phyloP scores from a whole-genome alignment of 2,888 invertebrate species.

The Mesorhabditis spiculigera region DNA sequence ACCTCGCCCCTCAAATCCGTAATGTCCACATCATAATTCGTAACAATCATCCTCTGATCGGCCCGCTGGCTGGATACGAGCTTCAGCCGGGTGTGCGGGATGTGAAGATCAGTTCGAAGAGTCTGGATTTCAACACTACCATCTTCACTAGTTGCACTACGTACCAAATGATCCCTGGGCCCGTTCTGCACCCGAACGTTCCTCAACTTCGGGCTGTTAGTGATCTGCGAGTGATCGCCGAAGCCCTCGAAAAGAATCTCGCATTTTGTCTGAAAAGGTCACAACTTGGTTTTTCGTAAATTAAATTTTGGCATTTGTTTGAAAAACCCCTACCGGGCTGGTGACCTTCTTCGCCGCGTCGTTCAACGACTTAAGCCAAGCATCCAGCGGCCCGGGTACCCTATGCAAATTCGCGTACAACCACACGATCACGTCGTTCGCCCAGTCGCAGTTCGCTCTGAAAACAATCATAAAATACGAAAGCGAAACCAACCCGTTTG shows the following conservation, averaged over 20 bases:
- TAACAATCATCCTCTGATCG: slow-evolving; percentile 46
- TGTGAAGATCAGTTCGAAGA: slow-evolving; percentile 37
- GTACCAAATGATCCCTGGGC: slow-evolving; percentile 47
- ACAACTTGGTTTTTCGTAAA: background rate
- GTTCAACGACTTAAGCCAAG: slow-evolving; percentile 61
- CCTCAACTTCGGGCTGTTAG: slow-evolving; percentile 41
- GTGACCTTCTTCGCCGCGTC: slow-evolving; percentile 60
- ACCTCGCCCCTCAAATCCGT: slow-evolving; percentile 51
- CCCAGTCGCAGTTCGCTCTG: slow-evolving; percentile 40
- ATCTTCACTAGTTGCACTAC: background rate
- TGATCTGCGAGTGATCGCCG: slow-evolving; percentile 36
- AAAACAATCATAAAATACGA: slow-evolving; percentile 6
- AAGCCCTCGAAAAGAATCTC: slow-evolving; percentile 54
- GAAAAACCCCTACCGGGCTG: slow-evolving; percentile 48
- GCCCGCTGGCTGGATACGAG: slow-evolving; percentile 48
- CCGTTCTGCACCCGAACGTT: slow-evolving; percentile 45
- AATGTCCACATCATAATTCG: slow-evolving; percentile 48
- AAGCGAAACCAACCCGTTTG: background rate
- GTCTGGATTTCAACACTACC: slow-evolving; percentile 25
- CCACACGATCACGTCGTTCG: slow-evolving; percentile 48
- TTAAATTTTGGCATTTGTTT: too few species aligned
- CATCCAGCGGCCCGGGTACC: slow-evolving; percentile 54
- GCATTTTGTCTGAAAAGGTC: slow-evolving; percentile 40
- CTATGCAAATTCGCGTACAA: slow-evolving; percentile 42
- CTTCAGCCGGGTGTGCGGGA: slow-evolving; percentile 38